Conservation (phyloP, 2,797 vertebrate genomes). For the Takifugu rubripes region DNA sequence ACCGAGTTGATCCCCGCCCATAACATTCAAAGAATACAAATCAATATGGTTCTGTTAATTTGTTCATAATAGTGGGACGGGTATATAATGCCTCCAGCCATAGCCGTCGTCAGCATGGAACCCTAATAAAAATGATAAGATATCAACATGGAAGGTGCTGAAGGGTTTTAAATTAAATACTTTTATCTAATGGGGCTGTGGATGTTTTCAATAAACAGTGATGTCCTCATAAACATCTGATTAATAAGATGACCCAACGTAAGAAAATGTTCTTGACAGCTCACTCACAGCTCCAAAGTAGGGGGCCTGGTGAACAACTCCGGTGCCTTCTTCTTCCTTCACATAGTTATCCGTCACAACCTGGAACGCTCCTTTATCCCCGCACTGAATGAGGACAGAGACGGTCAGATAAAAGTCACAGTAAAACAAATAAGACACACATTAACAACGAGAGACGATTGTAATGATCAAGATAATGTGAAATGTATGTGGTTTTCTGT, state of each 20-base stretch:
- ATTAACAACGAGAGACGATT: slow-evolving; percentile 5
- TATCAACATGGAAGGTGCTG: too few species aligned
- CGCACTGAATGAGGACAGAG: slow-evolving; percentile 69
- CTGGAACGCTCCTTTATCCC: slow-evolving; percentile 86
- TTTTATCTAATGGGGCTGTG: too few species aligned
- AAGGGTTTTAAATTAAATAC: too few species aligned
- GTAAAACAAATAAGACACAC: too few species aligned
- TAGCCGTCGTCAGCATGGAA: not conserved
- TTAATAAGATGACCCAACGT: not conserved
- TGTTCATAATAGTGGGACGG: not conserved
- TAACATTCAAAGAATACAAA: not conserved
- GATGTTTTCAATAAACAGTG: too few species aligned
- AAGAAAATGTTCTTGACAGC: not conserved
- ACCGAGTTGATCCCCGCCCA: not conserved
- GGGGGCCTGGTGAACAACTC: slow-evolving; percentile 96
- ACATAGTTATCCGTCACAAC: slow-evolving; percentile 90
- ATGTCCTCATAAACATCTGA: too few species aligned
- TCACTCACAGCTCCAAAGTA: slow-evolving; percentile 97
- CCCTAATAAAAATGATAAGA: too few species aligned
- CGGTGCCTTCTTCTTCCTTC: slow-evolving; percentile 94
- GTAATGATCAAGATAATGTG: slow-evolving; percentile 3
- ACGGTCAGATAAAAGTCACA: not conserved
- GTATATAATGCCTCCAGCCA: not conserved
- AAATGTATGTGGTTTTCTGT: too few species aligned
- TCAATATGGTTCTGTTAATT: not conserved